phyloP scores from a whole-genome alignment of 1,140 invertebrate species.

The Colletes gigas region DNA sequence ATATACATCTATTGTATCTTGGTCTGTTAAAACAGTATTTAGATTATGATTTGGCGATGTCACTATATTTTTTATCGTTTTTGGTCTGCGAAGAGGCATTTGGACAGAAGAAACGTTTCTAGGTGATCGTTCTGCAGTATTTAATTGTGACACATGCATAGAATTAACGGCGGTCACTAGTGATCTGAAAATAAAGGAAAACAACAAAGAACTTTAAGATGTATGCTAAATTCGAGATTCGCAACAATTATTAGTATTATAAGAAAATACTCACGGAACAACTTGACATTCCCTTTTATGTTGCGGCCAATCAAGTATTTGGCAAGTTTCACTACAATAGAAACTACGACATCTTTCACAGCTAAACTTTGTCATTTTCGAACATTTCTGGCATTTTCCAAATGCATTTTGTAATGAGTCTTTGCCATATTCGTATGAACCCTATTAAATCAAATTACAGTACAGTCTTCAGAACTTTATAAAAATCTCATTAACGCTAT shows the following conservation, averaged over 20 bases:
- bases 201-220: not conserved
- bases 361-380: slow-evolving; percentile 48
- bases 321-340: slow-evolving; percentile 73
- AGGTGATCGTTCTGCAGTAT: not conserved
- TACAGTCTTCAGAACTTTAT: not conserved
- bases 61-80: not conserved
- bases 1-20: not conserved
- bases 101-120: slow-evolving; percentile 2
- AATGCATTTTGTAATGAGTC: slow-evolving; percentile 47
- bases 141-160: not conserved
- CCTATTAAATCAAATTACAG: slow-evolving; percentile 53
- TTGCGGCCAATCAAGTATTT: slow-evolving; percentile 69
- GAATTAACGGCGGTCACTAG: not conserved
- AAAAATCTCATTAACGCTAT: slow-evolving; percentile 24
- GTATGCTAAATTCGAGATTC: not conserved
- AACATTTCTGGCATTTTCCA: slow-evolving; percentile 68
- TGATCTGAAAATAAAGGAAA: slow-evolving; percentile 2
- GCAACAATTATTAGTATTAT: not conserved
- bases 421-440: slow-evolving; percentile 66
- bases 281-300: slow-evolving; percentile 69
- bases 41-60: not conserved
- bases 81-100: slow-evolving; percentile 16
- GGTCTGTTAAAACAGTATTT: not conserved
- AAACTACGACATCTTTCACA: slow-evolving; percentile 69
- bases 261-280: slow-evolving; percentile 66